A percentile compares a stretch with the other conserved stretches of the same genome.
phyloP scores from a whole-genome alignment of 1,140 invertebrate species.

The Saccostrea glomerata region DNA sequence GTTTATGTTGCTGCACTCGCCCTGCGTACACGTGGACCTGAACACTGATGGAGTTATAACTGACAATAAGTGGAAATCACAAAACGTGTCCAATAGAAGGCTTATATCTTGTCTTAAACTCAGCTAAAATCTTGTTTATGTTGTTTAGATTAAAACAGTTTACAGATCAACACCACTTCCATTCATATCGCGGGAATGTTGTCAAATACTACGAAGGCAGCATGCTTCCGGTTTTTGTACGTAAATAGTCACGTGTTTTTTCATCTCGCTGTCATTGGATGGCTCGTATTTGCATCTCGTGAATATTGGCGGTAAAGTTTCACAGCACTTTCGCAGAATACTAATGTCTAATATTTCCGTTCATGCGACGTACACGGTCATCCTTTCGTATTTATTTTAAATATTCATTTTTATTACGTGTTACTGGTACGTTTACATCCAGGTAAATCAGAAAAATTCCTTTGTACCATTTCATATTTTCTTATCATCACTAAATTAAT shows the following conservation, averaged over 20 bases:
- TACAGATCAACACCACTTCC: background rate
- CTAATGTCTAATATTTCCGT: too few relatives aligned
- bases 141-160: background rate
- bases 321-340: too few relatives aligned
- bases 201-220: background rate
- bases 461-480: too few relatives aligned
- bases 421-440: too few relatives aligned
- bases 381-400: too few relatives aligned
- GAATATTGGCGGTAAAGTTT: constrained; percentile 13
- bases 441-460: too few relatives aligned
- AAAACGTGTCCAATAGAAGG: background rate
- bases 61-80: background rate
- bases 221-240: constrained; percentile 27
- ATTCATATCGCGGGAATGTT: background rate
- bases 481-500: too few relatives aligned
- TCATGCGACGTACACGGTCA: too few relatives aligned
- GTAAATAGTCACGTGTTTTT: background rate
- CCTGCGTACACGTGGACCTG: constrained; percentile 2
- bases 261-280: background rate
- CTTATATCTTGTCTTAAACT: background rate
- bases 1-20: background rate
- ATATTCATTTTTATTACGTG: too few relatives aligned
- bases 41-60: background rate
- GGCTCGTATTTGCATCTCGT: background rate
- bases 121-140: background rate